Base-by-base conservation (phyloP, 2,888 invertebrate genomes). In the Dusona sp. region DNA sequence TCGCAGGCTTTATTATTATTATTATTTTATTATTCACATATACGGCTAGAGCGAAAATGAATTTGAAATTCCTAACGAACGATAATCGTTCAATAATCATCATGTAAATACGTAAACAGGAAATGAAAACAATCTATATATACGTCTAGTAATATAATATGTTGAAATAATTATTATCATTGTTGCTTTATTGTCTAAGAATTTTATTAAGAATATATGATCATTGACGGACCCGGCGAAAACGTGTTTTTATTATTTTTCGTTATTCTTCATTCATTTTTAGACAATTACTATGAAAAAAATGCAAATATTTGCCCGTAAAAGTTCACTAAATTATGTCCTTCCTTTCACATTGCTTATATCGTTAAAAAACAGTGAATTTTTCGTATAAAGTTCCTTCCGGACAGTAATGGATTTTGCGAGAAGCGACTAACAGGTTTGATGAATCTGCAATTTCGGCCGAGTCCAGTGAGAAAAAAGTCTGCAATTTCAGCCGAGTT, bases 121-220 rank as follows among this genome's bases (percentile, higher is more conserved):
- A 67, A 67, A 79, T 74, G 38, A 38, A 65, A 54, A 54, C 68
- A 29, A 79, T 70, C 4, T 70, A 82, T 68, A 73, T 29, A 73
- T 70, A 68, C 51, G 51, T 82, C 36, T 82, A 74, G 38, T 81
- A 73, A 82, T 82, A 85, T 85, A 51, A 74, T 85, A 84, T 79
- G 72, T 78, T 85, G 82, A 79, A 68, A 85, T 83, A 79, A 93
- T 89, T 87, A 89, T 89, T 90, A 91, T 91, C 90, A 92, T 93
- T 93, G 93, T 93, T 93, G 91, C 91, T 93, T 87, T 93, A 91
- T 93, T 93, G 90, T 92, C 91, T 93, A 93, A 93, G 93, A 89
- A 91, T 92, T 91, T 91, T 83, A 83, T 83, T 90, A 91, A 90
- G 88, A 91, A 91, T 91, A 91, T 91, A 92, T 80, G 82, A 82